Evolutionary conservation across 2,113 vertebrate species (phyloP).

Genomic region (Oxyruncus cristatus): DNA sequence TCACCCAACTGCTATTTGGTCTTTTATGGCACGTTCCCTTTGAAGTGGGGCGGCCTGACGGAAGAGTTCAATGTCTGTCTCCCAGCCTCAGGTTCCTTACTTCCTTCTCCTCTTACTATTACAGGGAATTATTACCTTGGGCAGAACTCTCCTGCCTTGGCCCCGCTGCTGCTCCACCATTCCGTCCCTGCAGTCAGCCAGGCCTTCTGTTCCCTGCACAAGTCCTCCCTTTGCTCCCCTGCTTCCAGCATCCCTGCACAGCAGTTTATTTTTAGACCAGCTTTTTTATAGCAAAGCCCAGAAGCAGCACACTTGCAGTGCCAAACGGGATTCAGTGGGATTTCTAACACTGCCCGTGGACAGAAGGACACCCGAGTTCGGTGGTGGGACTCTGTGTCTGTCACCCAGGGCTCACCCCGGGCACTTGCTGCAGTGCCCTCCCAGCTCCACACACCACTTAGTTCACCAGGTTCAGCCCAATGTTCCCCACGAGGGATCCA

Average conservation of each 20-base stretch:
- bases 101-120: neutral
- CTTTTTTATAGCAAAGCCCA: constrained; percentile 38
- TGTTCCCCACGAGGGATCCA: neutral
- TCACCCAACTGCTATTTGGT: neutral
- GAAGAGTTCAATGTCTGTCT: neutral
- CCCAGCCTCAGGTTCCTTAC: neutral
- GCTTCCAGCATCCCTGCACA: neutral
- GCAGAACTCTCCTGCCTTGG: neutral
- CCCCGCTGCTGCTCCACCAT: neutral
- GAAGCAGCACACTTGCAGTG: neutral
- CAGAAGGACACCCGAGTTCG: neutral
- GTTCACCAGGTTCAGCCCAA: neutral
- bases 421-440: neutral
- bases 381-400: neutral
- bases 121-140: neutral
- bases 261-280: constrained; percentile 26
- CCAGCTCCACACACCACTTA: neutral
- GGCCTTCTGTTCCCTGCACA: neutral
- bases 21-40: neutral
- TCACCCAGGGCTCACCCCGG: neutral
- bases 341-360: neutral
- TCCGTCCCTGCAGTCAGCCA: neutral
- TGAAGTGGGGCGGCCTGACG: neutral
- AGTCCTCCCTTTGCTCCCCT: neutral
- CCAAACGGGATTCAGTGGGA: neutral